Evolutionary conservation across 2,888 invertebrate genomes (phyloP).

Genomic region (Heteropelma amictum): DNA sequence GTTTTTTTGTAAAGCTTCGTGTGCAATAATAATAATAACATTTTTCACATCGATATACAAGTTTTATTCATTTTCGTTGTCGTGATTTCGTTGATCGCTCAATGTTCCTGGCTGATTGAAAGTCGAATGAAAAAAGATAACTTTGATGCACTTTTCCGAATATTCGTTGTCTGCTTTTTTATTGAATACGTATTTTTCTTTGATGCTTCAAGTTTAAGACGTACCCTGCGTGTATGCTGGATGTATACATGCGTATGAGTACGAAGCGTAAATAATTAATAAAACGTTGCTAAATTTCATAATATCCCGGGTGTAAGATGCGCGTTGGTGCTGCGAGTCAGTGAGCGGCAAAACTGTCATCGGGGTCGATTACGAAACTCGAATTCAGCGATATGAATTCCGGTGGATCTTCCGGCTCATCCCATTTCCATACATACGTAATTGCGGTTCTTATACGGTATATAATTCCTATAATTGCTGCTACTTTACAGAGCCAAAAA

Average conservation of each 20-base stretch:
- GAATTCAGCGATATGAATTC: slow-evolving; percentile 45
- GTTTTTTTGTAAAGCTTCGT: too few relatives aligned
- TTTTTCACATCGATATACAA: too few relatives aligned
- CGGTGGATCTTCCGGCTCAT: slow-evolving; percentile 23
- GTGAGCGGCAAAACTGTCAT: slow-evolving; percentile 13
- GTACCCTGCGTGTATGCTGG: too few relatives aligned
- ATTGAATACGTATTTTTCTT: too few relatives aligned
- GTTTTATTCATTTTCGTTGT: too few relatives aligned
- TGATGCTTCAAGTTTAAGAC: too few relatives aligned
- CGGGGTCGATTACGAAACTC: slow-evolving; percentile 46
- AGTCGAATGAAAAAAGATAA: too few relatives aligned
- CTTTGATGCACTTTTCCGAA: too few relatives aligned
- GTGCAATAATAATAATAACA: too few relatives aligned
- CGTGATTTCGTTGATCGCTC: too few relatives aligned
- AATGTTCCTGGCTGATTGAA: too few relatives aligned
- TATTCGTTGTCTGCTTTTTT: too few relatives aligned
- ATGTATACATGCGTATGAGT: background rate
- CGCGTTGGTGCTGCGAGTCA: slow-evolving; percentile 4
- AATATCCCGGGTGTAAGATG: slow-evolving; percentile 25
- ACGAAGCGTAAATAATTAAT: background rate
- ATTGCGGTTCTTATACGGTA: background rate
- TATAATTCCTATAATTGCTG: background rate
- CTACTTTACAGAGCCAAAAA: background rate
- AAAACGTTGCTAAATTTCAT: slow-evolving; percentile 26
- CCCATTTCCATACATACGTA: background rate